Evolutionary conservation across 35 echinoderm and acorn worm species (phyloP).

Genomic region (Apostichopus japonicus): DNA sequence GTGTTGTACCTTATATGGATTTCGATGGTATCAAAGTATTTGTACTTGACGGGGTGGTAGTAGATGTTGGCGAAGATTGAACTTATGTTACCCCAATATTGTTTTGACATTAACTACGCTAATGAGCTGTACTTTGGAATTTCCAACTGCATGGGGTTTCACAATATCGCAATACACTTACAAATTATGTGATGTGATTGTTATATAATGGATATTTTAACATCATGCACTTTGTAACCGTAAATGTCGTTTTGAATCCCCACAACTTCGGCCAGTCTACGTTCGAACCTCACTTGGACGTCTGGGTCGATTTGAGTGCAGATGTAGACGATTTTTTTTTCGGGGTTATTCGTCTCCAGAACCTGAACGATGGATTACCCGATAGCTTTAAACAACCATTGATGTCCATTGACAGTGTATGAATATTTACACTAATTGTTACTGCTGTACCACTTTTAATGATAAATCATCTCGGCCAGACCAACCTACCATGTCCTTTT

Average conservation of each 20-base stretch:
- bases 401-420: neutral
- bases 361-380: neutral
- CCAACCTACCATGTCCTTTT: conserved; percentile 59
- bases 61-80: conserved; percentile 38
- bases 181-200: conserved; percentile 30
- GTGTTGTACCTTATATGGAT: conserved; percentile 69
- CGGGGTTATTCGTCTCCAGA: neutral
- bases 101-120: conserved; percentile 39
- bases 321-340: too few species aligned
- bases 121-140: conserved; percentile 54
- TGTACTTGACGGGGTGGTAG: conserved; percentile 65
- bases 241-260: neutral
- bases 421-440: neutral
- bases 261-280: neutral
- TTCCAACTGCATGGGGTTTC: conserved; percentile 52
- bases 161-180: conserved; percentile 70
- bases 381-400: neutral
- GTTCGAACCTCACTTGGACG: neutral
- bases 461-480: conserved; percentile 29
- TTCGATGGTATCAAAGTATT: conserved; percentile 62
- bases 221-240: neutral
- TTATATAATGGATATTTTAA: neutral
- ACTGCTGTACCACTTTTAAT: conserved; percentile 24
- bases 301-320: too few species aligned
- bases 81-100: conserved; percentile 39